Base-by-base conservation (phyloP, 2,113 vertebrate genomes). In the Microcebus murinus region DNA sequence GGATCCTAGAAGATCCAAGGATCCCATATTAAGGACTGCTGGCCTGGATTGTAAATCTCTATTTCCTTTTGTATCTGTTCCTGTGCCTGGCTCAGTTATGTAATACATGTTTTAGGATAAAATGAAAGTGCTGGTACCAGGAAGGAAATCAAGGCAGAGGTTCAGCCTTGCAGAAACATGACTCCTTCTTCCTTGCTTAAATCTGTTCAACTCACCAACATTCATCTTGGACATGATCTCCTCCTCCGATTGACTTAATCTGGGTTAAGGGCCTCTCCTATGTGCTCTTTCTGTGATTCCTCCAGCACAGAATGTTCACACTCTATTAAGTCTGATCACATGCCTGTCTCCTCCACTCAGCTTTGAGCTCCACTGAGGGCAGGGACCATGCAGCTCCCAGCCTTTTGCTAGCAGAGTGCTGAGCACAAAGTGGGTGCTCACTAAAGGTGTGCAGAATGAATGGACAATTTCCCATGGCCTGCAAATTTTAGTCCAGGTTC, bases 61-160 rank as follows among this genome's bases (percentile, higher is more conserved):
- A 0, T 36, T 84, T 94, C 83, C 39, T 79, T 87, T 83, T 71
- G 39, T 9, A 73, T 70, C 68, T 73, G 25, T 27, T 74, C 70
- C 70, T 50, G 0, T 87, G 45, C 63, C 52, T 71, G 27, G 39
- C 6, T 18, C 25, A 39, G 59, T 63, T 83, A 39, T 15, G 5
- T 70, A n/a, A 61, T 77, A 94, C n/a, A 63, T 84, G 7, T 57
- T 92, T 89, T 83, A 63, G 1, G 39, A 63, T 77, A 39, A 68
- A 81, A 80, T 57, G n/a, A 29, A 83, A 77, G 55, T 31, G 1
- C 59, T 91, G 23, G 27, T 92, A 55, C 13, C 63, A 80, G 55
- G n/a, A 91, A 76, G 76, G 67, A 87, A 94, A 61, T 61, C 7
- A 61, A 94, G 55, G 42, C 68, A 83, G 71, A 61, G 61, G 87